phyloP scores from a whole-genome alignment of 2,888 invertebrate genomes.

The Dasysyrphus albostriatus region DNA sequence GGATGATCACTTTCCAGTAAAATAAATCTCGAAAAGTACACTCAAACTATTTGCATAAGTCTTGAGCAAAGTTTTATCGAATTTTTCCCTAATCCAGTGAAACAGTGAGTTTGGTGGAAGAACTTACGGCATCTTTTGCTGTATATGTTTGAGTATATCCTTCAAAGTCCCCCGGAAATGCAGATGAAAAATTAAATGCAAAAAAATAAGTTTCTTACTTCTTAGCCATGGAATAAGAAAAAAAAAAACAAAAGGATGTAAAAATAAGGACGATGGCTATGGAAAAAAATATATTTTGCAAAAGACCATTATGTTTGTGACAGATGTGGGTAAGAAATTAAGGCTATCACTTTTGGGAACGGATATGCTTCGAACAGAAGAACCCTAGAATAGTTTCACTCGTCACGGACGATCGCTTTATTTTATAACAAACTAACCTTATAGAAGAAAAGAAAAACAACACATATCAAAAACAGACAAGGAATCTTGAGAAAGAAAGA shows the following conservation, averaged over 20 bases:
- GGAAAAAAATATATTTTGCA: slow-evolving; percentile 24
- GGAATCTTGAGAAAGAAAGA: background rate
- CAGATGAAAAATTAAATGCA: slow-evolving; percentile 36
- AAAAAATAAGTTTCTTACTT: slow-evolving; percentile 6
- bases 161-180: slow-evolving; percentile 34
- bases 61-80: slow-evolving; percentile 57
- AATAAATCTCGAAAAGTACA: slow-evolving; percentile 55
- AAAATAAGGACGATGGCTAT: slow-evolving; percentile 18
- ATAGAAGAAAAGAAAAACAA: background rate
- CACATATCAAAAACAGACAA: background rate
- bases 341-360: slow-evolving; percentile 35
- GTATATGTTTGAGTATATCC: background rate
- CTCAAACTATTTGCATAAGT: slow-evolving; percentile 70
- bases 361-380: slow-evolving; percentile 52
- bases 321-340: slow-evolving; percentile 66
- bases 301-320: slow-evolving; percentile 54
- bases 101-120: slow-evolving; percentile 1
- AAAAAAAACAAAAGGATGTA: background rate
- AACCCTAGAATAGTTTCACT: slow-evolving; percentile 31
- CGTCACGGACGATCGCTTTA: slow-evolving; percentile 40
- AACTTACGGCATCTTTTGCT: background rate
- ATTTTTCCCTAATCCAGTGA: slow-evolving; percentile 53
- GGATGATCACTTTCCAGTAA: slow-evolving; percentile 36
- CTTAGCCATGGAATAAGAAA: background rate
- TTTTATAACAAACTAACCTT: background rate